phyloP scores from a whole-genome alignment of 2,888 invertebrate species.

The Hydropsyche betteni region DNA sequence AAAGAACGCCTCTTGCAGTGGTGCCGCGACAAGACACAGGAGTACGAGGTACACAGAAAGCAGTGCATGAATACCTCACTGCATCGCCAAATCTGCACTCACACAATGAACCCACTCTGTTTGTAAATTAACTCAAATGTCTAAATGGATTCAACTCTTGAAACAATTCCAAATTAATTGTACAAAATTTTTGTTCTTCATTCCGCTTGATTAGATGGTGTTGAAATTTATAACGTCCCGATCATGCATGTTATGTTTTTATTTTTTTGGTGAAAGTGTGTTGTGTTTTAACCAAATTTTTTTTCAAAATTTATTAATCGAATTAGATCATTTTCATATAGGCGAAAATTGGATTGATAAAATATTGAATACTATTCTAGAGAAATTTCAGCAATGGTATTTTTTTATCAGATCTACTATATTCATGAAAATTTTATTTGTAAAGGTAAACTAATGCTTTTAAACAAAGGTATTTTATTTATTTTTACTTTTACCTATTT shows the following conservation, averaged over 20 bases:
- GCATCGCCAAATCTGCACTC: constrained; percentile 27
- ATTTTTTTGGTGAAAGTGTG: constrained; percentile 40
- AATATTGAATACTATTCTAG: no score
- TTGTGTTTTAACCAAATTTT: constrained; percentile 37
- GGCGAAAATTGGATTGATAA: no score
- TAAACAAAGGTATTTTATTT: no score
- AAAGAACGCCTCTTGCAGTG: constrained; percentile 97
- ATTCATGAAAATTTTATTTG: no score
- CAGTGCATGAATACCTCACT: constrained; percentile 33
- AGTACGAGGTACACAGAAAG: constrained; percentile 84
- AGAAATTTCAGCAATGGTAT: no score
- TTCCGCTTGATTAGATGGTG: no score
- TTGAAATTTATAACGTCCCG: background rate
- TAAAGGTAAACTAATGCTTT: no score
- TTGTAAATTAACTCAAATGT: constrained; percentile 13
- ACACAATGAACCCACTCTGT: constrained; percentile 1
- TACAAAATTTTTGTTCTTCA: background rate
- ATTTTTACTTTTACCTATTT: no score
- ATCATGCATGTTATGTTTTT: constrained; percentile 33
- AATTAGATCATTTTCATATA: no score
- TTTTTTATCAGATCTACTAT: no score
- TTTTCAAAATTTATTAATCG: background rate
- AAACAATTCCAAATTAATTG: constrained; percentile 6
- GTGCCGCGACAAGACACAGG: constrained; percentile 97
- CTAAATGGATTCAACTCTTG: no score